Percentiles rank a stretch among this genome's conserved stretches.
Evolutionary conservation across 1,140 invertebrate genomes (phyloP).

Genomic region (Drosophila erecta): DNA sequence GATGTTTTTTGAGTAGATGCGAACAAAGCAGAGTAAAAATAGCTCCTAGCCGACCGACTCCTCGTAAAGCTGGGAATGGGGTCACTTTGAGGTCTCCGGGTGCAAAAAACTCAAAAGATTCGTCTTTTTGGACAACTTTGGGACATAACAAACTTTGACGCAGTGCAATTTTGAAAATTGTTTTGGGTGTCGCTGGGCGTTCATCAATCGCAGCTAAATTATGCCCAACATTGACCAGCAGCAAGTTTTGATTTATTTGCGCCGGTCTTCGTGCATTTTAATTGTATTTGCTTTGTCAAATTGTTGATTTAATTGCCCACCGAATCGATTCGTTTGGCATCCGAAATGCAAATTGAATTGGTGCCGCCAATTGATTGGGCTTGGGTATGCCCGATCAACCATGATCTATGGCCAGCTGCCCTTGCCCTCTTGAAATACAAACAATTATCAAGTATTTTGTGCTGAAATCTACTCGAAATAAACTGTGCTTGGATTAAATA

Average conservation of each 20-base stretch:
- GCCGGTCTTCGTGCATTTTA: slow-evolving; percentile 40
- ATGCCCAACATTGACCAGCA: background rate
- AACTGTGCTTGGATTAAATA: background rate
- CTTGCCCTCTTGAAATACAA: slow-evolving; percentile 16
- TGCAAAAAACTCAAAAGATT: slow-evolving; percentile 6
- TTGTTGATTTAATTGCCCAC: slow-evolving; percentile 44
- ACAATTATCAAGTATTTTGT: slow-evolving; percentile 1
- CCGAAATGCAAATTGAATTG: slow-evolving; percentile 33
- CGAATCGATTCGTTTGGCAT: slow-evolving; percentile 26
- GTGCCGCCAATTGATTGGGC: slow-evolving; percentile 28
- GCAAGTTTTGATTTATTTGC: slow-evolving; percentile 44
- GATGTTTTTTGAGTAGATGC: background rate
- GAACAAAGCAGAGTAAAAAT: slow-evolving; percentile 24
- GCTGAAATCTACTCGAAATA: background rate
- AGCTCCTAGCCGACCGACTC: background rate
- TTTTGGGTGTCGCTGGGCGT: slow-evolving; percentile 5
- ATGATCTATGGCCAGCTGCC: slow-evolving; percentile 43
- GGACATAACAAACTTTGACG: slow-evolving; percentile 11
- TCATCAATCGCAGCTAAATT: slow-evolving; percentile 2
- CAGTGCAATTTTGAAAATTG: slow-evolving; percentile 17
- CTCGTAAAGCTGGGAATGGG: slow-evolving; percentile 22
- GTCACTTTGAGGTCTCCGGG: slow-evolving; percentile 1
- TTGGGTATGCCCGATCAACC: slow-evolving; percentile 37
- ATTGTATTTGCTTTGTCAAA: slow-evolving; percentile 34
- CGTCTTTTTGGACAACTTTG: slow-evolving; percentile 14